phyloP scores from a whole-genome alignment of 2,888 invertebrate species.

The Ommatoiulus sabulosus region DNA sequence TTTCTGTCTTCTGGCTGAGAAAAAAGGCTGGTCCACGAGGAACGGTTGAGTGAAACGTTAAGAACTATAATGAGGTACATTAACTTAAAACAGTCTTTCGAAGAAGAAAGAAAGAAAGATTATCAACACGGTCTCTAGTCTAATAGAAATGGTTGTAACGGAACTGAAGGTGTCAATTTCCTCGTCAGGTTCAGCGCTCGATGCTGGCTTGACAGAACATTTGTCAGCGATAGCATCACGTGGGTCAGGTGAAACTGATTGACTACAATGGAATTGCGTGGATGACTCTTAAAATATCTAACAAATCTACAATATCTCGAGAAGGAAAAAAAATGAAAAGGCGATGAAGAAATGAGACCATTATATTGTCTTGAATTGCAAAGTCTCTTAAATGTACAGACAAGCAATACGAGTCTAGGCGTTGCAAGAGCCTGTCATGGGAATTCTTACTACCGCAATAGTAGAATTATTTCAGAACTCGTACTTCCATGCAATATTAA shows the following conservation, averaged over 20 bases:
- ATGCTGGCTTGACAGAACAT: conserved; percentile 27
- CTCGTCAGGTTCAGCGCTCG: not conserved
- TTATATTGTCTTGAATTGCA: too few relatives aligned
- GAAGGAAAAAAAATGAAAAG: not conserved
- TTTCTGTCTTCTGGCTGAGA: not conserved
- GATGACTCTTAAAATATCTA: not conserved
- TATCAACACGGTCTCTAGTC: not conserved
- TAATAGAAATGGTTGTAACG: conserved; percentile 39
- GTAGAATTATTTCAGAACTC: too few relatives aligned
- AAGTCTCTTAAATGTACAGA: too few relatives aligned
- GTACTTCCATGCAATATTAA: too few relatives aligned
- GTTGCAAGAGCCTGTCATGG: too few relatives aligned
- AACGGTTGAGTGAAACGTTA: conserved; percentile 40
- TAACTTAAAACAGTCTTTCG: conserved; percentile 35
- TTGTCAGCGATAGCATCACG: not conserved
- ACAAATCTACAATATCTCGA: not conserved
- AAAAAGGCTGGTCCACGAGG: conserved; percentile 16
- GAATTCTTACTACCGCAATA: too few relatives aligned
- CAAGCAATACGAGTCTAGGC: too few relatives aligned
- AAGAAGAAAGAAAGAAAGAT: conserved; percentile 20
- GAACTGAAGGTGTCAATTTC: conserved; percentile 28
- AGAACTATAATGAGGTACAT: conserved; percentile 40
- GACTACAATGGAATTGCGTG: not conserved
- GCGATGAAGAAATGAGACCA: too few relatives aligned
- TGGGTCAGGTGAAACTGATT: conserved; percentile 9